These are phyloP conservation scores for Perithous albicinctus DNA, from an alignment of 2,888 invertebrate genomes.

Conservation along the genomic window DNA sequence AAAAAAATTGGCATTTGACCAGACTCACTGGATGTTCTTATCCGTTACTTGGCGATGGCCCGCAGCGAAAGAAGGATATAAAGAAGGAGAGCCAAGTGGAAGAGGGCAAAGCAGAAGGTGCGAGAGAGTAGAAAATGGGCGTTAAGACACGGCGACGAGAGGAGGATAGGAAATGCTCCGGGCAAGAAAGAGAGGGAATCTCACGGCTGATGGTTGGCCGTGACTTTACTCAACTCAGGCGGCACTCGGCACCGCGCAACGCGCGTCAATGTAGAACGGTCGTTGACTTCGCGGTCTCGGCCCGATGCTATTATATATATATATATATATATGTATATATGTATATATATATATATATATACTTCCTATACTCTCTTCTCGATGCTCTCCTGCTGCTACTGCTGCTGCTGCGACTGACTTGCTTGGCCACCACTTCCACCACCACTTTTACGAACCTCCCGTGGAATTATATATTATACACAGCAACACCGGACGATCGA, in stretches of 20 bases:
- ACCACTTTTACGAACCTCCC: conserved; percentile 1
- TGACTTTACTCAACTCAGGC: conserved; percentile 84
- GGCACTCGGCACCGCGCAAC: conserved; percentile 80
- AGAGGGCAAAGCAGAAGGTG: conserved; percentile 65
- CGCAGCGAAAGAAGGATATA: conserved; percentile 43
- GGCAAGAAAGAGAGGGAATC: conserved; percentile 81
- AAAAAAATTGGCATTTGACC: conserved; percentile 38
- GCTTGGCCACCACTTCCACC: conserved; percentile 38
- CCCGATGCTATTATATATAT: no score
- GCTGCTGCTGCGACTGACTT: conserved; percentile 9
- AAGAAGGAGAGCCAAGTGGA: conserved; percentile 45
- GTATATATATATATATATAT: no score
- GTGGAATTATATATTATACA: no score
- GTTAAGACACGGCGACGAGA: conserved; percentile 62
- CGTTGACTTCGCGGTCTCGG: conserved; percentile 81
- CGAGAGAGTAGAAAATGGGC: no score
- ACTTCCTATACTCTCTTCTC: conserved; percentile 46
- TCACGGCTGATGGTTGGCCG: conserved; percentile 84
- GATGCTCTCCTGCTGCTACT: conserved; percentile 4
- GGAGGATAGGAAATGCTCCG: conserved; percentile 66
- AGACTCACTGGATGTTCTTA: conserved; percentile 51
- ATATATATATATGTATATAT: no score
- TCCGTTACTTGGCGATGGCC: conserved; percentile 64
- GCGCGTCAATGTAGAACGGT: conserved; percentile 85
- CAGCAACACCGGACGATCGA: background rate